Conservation (phyloP, 1,140 invertebrate genomes). For the Hirudo medicinalis region DNA sequence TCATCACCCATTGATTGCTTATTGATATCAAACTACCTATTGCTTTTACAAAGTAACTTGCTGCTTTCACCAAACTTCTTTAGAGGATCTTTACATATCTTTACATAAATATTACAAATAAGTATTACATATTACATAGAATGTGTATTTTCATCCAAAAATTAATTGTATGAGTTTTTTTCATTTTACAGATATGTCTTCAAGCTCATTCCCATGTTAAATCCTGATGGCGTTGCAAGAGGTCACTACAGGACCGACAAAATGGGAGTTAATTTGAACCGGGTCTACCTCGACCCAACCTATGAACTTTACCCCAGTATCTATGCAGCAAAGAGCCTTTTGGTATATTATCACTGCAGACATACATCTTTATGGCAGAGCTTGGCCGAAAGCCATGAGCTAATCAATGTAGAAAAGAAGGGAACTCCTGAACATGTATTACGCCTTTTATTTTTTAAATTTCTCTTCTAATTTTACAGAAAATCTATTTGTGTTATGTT, state of each 20-base stretch:
- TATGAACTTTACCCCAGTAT: conserved; percentile 38
- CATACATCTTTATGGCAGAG: conserved; percentile 32
- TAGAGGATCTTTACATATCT: no score
- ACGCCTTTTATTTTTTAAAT: no score
- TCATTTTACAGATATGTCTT: conserved; percentile 56
- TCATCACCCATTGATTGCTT: no score
- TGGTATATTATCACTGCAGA: conserved; percentile 38
- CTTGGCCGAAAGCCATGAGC: no score
- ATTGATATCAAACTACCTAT: no score
- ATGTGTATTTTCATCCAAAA: background rate
- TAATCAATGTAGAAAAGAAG: background rate
- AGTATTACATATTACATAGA: no score
- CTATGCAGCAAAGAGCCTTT: conserved; percentile 40
- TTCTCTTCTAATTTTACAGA: no score
- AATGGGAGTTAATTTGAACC: conserved; percentile 44
- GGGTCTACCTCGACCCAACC: conserved; percentile 40
- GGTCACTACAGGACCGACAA: conserved; percentile 81
- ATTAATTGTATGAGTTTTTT: background rate
- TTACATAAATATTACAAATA: no score
- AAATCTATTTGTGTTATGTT: no score
- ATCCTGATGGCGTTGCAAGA: conserved; percentile 77
- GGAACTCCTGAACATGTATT: background rate
- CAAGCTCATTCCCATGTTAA: conserved; percentile 80
- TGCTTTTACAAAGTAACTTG: no score
- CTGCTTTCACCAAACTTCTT: no score